phyloP scores from a whole-genome alignment of 1,140 invertebrate genomes.

The Hypsibius dujardini region DNA sequence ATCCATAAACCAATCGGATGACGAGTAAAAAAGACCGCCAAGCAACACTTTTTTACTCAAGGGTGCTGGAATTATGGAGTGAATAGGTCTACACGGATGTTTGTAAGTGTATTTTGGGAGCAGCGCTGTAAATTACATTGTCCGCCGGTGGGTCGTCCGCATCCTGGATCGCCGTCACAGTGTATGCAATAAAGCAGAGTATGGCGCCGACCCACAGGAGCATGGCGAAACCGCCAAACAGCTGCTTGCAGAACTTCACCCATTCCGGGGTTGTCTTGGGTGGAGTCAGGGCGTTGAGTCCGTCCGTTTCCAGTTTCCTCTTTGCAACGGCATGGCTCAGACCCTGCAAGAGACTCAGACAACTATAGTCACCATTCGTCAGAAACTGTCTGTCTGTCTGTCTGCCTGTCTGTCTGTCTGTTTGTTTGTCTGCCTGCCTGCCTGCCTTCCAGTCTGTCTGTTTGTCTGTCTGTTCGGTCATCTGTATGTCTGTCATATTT shows the following conservation, averaged over 20 bases:
- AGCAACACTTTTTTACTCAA: no score
- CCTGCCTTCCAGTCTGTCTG: no score
- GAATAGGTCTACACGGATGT: no score
- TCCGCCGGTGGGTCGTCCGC: constrained; percentile 66
- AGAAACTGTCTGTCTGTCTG: no score
- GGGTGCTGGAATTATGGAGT: no score
- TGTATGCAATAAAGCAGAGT: constrained; percentile 89
- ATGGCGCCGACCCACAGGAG: constrained; percentile 91
- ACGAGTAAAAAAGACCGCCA: no score
- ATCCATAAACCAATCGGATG: no score
- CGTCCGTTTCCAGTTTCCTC: constrained; percentile 76
- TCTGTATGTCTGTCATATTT: no score
- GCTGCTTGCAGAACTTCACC: constrained; percentile 94
- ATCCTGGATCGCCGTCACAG: constrained; percentile 67
- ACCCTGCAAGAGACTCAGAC: constrained; percentile 40
- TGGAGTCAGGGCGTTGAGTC: constrained; percentile 80
- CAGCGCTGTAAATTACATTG: constrained; percentile 41
- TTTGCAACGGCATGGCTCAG: constrained; percentile 79
- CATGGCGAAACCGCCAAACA: constrained; percentile 89
- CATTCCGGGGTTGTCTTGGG: constrained; percentile 91
- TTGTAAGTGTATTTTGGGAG: neutral
- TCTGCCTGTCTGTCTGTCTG: no score
- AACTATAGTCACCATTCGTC: constrained; percentile 6
- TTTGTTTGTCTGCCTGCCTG: no score
- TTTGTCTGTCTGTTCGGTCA: no score